Percentiles rank a stretch among this genome's conserved stretches.
Evolutionary conservation across 2,888 invertebrate genomes (phyloP).

Genomic region (Agriopis marginaria): DNA sequence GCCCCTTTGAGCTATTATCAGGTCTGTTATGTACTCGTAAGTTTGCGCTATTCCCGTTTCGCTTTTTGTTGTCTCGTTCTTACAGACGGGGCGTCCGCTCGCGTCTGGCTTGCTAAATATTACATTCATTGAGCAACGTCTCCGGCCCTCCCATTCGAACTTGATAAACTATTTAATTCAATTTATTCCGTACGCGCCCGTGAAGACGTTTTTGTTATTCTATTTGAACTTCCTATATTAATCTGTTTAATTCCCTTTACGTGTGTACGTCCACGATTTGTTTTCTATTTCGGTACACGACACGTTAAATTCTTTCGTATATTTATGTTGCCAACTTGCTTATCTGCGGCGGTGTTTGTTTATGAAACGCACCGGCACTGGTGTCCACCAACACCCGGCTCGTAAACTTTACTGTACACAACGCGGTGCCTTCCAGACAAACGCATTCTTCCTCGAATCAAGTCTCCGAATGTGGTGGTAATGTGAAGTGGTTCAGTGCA

Average conservation of each 20-base stretch:
- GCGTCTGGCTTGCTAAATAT: conserved; percentile 57
- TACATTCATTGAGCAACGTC: conserved; percentile 62
- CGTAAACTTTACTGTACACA: conserved; percentile 57
- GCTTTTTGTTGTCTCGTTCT: conserved; percentile 54
- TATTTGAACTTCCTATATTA: conserved; percentile 43
- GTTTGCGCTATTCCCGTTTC: conserved; percentile 55
- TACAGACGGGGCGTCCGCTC: conserved; percentile 44
- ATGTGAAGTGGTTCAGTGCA: conserved; percentile 34
- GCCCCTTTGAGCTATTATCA: conserved; percentile 51
- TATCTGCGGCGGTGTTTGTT: conserved; percentile 70
- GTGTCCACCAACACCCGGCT: conserved; percentile 52
- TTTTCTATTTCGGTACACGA: conserved; percentile 53
- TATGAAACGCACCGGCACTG: conserved; percentile 61
- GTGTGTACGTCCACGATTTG: conserved; percentile 45
- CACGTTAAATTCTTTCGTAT: conserved; percentile 53
- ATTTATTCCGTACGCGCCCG: conserved; percentile 37
- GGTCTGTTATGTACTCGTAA: conserved; percentile 56
- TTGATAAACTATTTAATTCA: conserved; percentile 50
- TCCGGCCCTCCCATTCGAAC: conserved; percentile 47
- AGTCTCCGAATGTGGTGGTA: conserved; percentile 7
- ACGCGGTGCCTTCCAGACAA: conserved; percentile 44
- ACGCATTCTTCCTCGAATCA: conserved; percentile 36
- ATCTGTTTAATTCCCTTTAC: conserved; percentile 49
- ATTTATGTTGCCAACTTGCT: conserved; percentile 65
- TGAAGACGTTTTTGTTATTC: conserved; percentile 36